phyloP scores from a whole-genome alignment of 2,113 vertebrate genomes.

The Lagopus muta region DNA sequence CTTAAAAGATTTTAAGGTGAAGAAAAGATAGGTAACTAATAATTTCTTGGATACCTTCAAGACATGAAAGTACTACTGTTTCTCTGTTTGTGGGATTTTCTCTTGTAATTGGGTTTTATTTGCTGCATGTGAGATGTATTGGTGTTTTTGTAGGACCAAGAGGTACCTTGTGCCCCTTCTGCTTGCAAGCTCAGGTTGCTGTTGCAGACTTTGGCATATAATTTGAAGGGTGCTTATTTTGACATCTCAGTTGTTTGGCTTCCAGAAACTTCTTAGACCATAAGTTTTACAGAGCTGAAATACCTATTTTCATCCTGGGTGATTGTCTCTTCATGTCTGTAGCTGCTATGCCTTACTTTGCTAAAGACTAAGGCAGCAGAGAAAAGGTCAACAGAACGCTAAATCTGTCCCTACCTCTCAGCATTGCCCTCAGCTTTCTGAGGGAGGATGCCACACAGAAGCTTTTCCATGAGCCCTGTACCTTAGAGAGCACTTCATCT shows the following conservation, averaged over 20 bases:
- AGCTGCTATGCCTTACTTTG: not conserved
- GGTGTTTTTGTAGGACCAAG: not conserved
- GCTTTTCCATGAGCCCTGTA: not conserved
- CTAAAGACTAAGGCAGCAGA: not conserved
- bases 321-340: constrained; percentile 7
- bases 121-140: not conserved
- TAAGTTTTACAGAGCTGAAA: not conserved
- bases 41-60: not conserved
- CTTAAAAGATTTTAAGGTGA: not conserved
- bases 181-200: not conserved
- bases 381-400: not conserved
- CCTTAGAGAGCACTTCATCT: not conserved
- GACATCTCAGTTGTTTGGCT: constrained; percentile 1
- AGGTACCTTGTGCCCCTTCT: not conserved
- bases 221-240: not conserved
- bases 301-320: not conserved
- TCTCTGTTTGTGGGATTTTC: not conserved
- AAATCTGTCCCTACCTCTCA: not conserved
- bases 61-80: not conserved
- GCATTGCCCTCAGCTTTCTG: not conserved
- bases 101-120: not conserved
- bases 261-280: not conserved
- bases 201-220: not conserved
- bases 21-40: not conserved
- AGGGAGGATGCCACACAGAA: not conserved